phyloP scores from a whole-genome alignment of 2,888 invertebrate species.

The Dexiosoma caninum region DNA sequence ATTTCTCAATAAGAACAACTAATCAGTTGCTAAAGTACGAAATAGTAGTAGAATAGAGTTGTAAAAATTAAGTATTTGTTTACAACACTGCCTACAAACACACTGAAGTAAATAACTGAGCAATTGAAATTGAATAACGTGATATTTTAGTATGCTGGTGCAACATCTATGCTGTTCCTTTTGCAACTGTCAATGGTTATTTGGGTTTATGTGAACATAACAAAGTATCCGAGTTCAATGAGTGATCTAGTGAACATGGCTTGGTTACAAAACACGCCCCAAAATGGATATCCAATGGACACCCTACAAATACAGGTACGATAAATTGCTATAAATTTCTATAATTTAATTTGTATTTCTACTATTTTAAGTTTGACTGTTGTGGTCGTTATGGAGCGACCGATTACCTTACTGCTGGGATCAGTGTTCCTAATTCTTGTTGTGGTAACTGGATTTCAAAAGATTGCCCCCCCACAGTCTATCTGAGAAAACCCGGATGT shows the following conservation, averaged over 20 bases:
- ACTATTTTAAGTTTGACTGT: slow-evolving; percentile 69
- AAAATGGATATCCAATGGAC: slow-evolving; percentile 71
- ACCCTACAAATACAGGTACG: slow-evolving; percentile 71
- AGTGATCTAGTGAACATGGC: slow-evolving; percentile 79
- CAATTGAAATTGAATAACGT: background rate
- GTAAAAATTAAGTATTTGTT: too few species aligned
- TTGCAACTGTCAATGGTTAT: slow-evolving; percentile 85
- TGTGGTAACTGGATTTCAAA: slow-evolving; percentile 67
- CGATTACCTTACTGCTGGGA: slow-evolving; percentile 62
- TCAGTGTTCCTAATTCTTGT: slow-evolving; percentile 70
- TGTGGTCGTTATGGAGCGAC: slow-evolving; percentile 68
- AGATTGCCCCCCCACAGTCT: slow-evolving; percentile 64
- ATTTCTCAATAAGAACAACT: too few species aligned
- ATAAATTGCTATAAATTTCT: too few species aligned
- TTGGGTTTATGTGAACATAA: slow-evolving; percentile 82
- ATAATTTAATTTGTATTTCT: too few species aligned
- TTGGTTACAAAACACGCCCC: slow-evolving; percentile 66
- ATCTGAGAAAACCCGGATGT: slow-evolving; percentile 67
- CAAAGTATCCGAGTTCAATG: slow-evolving; percentile 79
- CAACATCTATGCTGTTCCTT: slow-evolving; percentile 84
- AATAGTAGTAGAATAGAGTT: too few species aligned
- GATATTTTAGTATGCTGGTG: slow-evolving; percentile 82
- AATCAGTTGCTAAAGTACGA: too few species aligned
- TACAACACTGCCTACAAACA: too few species aligned
- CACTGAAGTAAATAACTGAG: too few species aligned